Evolutionary conservation across 2,113 vertebrate genomes (phyloP).

Genomic region (Melierax canorus): DNA sequence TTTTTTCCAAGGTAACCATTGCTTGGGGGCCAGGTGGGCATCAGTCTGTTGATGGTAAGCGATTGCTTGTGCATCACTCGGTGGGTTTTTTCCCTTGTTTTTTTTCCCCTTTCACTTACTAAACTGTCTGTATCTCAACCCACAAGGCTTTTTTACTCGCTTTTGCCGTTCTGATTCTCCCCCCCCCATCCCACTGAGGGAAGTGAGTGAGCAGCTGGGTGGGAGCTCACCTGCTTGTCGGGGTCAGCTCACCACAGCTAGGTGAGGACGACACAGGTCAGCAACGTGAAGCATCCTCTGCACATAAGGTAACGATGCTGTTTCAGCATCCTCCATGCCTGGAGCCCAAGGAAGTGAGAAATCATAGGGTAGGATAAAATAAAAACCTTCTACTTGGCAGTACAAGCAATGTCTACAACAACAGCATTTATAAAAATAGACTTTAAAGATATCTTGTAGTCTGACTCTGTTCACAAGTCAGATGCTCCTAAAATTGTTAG

Average conservation of each 20-base stretch:
- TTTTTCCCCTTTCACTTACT: neutral
- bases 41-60: neutral
- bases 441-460: neutral
- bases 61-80: neutral
- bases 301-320: neutral
- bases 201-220: neutral
- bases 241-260: neutral
- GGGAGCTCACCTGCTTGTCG: neutral
- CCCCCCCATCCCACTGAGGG: neutral
- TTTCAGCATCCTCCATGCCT: neutral
- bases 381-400: neutral
- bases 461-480: neutral
- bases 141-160: neutral
- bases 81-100: fast-evolving
- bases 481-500: neutral
- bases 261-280: fast-evolving
- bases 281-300: neutral
- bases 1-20: neutral
- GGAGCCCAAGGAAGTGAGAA: neutral
- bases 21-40: neutral
- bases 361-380: neutral
- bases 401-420: neutral
- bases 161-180: neutral
- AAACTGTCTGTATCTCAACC: neutral
- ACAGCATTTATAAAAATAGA: neutral